Base-by-base conservation (phyloP, 2,888 invertebrate genomes). In the Griposia aprilina region DNA sequence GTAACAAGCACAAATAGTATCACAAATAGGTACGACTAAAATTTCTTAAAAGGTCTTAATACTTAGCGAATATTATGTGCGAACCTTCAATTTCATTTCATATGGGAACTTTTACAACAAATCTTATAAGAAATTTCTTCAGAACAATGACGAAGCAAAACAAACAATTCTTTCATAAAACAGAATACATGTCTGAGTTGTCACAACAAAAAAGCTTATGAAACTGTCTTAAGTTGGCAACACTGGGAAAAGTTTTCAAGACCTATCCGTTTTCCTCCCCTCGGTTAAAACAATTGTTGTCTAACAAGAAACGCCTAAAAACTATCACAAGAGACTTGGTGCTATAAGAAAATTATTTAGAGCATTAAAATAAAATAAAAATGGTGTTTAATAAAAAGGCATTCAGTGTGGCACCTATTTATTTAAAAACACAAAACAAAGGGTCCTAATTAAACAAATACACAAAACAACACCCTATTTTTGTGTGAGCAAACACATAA, bases 401-500 rank as follows among this genome's bases (percentile, higher is more conserved):
- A 48, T 36, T 60, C 20, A 60, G 23, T 30, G 70, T 67, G 62
- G 45, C 67, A 55, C 3, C 10, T 55, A 82, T 82, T 86, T 71
- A 81, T 87, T 81, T 76, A 71, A 82, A 82, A 89, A 81, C 57
- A 76, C 48, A 82, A 84, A 84, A 83, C 72, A 70, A 77, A 89
- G 87, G 90, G 87, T 88, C 85, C 85, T 88, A 87, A 94, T 94
- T 92, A 87, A 92, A 90, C 91, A 92, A 92, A 93, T 92, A 92
- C 92, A 92, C 91, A 92, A 90, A 91, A 92, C 90, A 86, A 84
- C 86, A 82, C 93, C 93, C 93, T 89, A 88, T 93, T 94, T 94
- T 92, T 92, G 91, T 91, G 87, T 88, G 90, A 90, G 93, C 94
- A 95, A 95, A 96, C 95, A 94, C 93, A 95, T 96, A 95, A 96